Evolutionary conservation across 1,140 invertebrate genomes (phyloP).

Genomic region (Achroia grisella): DNA sequence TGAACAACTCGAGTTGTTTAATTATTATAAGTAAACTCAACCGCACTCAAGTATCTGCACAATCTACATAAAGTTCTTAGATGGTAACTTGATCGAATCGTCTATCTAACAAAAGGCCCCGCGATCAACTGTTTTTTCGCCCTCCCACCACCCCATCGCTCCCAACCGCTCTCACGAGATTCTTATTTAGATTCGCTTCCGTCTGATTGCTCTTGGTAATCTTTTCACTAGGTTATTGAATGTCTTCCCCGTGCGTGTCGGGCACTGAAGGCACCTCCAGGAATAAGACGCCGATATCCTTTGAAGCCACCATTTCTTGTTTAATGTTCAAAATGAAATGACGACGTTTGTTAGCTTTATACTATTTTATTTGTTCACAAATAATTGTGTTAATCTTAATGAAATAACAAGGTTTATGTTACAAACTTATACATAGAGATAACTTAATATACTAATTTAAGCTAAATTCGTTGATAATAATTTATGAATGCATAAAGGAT

Average conservation of each 20-base stretch:
- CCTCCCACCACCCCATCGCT: constrained; percentile 34
- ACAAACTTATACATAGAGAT: too few relatives aligned
- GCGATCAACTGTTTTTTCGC: constrained; percentile 58
- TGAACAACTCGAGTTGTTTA: constrained; percentile 2
- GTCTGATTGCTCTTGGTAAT: constrained; percentile 73
- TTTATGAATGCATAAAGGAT: too few relatives aligned
- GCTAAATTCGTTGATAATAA: too few relatives aligned
- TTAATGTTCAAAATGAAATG: constrained; percentile 39
- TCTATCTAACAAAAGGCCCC: constrained; percentile 51
- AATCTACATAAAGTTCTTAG: constrained; percentile 44
- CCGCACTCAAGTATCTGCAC: constrained; percentile 39
- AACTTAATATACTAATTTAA: too few relatives aligned
- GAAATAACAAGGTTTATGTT: too few relatives aligned
- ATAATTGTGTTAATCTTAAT: too few relatives aligned
- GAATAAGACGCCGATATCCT: constrained; percentile 43
- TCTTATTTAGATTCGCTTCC: constrained; percentile 74
- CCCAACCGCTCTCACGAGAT: constrained; percentile 65
- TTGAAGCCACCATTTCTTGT: constrained; percentile 42
- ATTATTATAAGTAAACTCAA: constrained; percentile 15
- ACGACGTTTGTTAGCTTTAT: too few relatives aligned
- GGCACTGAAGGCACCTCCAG: constrained; percentile 38
- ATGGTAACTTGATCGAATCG: constrained; percentile 64
- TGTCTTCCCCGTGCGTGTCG: constrained; percentile 66
- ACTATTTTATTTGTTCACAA: too few relatives aligned
- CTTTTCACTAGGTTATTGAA: constrained; percentile 72